Base-by-base conservation (phyloP, 2,113 vertebrate genomes). In the Laticauda laticaudata region DNA sequence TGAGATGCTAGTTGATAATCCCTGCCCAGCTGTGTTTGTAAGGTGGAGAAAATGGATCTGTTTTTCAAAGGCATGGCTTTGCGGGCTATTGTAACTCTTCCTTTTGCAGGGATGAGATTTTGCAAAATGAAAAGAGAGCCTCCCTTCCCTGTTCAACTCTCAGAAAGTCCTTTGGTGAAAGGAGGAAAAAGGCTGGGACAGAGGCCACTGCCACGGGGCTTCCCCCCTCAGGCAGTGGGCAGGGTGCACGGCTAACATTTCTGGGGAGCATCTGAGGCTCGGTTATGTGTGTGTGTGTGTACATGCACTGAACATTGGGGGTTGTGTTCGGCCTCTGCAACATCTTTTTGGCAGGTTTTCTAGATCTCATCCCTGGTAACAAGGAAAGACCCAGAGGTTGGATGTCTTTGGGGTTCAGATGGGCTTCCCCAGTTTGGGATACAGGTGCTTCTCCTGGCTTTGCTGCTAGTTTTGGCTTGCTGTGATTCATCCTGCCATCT, bases 1-100 rank as follows among this genome's bases (percentile, higher is more conserved):
- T 96, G 97, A 96, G 95, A 98, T 98, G 97, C 94, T 23, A n/a
- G 97, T 95, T 95, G 98, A 98, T 98, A 98, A 98, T 97, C 96
- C 96, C 92, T 95, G 96, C 96, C 95, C 96, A 96, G 90, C 97
- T 97, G 97, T 97, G 97, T 97, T 97, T 94, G 96, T 89, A 92
- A 97, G 97, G 97, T 97, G 97, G 96, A 96, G 96, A 93, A 93
- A 97, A 98, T 98, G 97, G 96, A 97, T 98, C 98, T 95, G 89
- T 93, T 55, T 95, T 96, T 94, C 95, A 95, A 95, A 94, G 6
- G 92, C 2, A 8, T 87, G 91, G 69, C 96, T 96, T 94, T 87
- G 53, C 94, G 90, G 95, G 93, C 95, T 95, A 95, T 97, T 97
- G 97, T 95, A 94, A 95, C 94, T 90, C 55, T 43, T 54, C 94